phyloP scores from a whole-genome alignment of 2,797 vertebrate species.

The Pteropus rufus region DNA sequence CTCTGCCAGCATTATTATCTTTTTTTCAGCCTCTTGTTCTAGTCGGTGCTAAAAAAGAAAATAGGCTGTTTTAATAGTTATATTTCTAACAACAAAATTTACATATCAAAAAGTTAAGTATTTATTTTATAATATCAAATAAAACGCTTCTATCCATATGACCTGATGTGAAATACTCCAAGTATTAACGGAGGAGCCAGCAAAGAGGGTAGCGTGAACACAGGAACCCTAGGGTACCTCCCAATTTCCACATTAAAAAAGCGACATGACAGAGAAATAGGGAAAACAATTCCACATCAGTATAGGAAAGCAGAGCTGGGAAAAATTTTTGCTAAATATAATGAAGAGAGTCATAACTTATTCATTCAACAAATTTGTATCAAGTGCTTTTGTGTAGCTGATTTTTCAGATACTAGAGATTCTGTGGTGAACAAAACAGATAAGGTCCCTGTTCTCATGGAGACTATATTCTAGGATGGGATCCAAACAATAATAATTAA shows the following conservation, averaged over 20 bases:
- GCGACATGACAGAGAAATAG: neutral
- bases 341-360: neutral
- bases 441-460: neutral
- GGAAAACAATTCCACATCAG: neutral
- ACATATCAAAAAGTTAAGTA: neutral
- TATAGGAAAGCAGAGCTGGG: neutral
- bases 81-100: neutral
- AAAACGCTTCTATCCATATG: neutral
- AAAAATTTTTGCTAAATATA: neutral
- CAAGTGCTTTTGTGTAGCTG: neutral
- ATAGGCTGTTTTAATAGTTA: neutral
- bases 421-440: constrained; percentile 5
- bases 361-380: neutral
- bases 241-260: neutral
- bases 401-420: neutral
- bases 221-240: neutral
- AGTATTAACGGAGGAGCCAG: neutral
- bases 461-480: neutral
- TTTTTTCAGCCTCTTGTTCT: constrained; percentile 89
- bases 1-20: constrained; percentile 84
- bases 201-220: neutral
- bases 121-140: constrained; percentile 21
- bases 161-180: neutral
- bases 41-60: constrained; percentile 83
- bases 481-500: neutral